A percentile compares a stretch with the other conserved stretches of the same genome.
Conservation (phyloP, 2,888 invertebrate species). For the Brenthis ino region DNA sequence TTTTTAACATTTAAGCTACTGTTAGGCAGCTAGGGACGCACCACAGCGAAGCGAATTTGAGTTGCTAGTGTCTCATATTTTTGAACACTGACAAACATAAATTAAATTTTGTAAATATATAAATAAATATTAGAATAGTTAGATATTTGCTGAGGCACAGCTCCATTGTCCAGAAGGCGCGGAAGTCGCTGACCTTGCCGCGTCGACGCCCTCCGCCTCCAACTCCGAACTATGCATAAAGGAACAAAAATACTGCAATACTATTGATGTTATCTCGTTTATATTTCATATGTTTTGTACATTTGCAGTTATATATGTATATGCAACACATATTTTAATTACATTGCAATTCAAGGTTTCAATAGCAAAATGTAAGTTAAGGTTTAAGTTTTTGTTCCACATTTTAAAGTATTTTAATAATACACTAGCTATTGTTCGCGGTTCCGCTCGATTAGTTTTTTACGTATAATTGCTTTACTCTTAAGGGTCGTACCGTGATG, state of each 20-base stretch:
- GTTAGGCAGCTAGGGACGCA: too few species aligned
- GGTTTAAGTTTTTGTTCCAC: not conserved
- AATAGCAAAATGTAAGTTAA: not conserved
- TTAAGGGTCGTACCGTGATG: too few species aligned
- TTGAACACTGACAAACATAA: too few species aligned
- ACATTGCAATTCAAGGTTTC: not conserved
- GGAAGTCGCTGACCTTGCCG: slow-evolving; percentile 77
- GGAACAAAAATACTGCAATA: not conserved
- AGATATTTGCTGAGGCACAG: slow-evolving; percentile 1
- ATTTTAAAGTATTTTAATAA: too few species aligned
- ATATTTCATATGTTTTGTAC: not conserved
- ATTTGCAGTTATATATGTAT: not conserved
- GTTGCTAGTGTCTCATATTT: too few species aligned
- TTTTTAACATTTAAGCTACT: too few species aligned
- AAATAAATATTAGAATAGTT: not conserved
- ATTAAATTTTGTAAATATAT: too few species aligned
- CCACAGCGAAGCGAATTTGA: too few species aligned
- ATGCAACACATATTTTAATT: not conserved
- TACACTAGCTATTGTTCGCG: too few species aligned
- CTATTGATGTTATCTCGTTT: slow-evolving; percentile 2
- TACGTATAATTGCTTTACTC: too few species aligned
- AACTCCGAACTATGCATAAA: slow-evolving; percentile 40
- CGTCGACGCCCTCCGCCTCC: slow-evolving; percentile 51
- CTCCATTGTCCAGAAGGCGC: slow-evolving; percentile 55
- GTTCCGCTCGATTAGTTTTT: too few species aligned